Conservation (phyloP, 1,140 invertebrate genomes). For the Conopomorpha cramerella region DNA sequence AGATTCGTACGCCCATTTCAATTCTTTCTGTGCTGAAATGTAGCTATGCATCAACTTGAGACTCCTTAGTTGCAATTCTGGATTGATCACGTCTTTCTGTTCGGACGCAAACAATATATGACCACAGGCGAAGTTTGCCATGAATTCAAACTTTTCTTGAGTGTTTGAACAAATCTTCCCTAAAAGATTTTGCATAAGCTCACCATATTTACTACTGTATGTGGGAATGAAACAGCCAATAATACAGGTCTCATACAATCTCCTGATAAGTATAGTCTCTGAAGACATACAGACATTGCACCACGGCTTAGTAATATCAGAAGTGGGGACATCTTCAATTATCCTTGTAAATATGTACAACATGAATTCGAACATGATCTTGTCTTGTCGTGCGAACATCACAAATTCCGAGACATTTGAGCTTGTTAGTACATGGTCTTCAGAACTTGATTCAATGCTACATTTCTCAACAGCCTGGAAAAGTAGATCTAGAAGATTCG, state of each 20-base stretch:
- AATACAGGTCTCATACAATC: slow-evolving; percentile 39
- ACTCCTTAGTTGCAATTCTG: slow-evolving; percentile 37
- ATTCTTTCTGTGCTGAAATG: slow-evolving; percentile 18
- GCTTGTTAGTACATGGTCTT: slow-evolving; percentile 19
- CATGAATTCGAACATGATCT: slow-evolving; percentile 43
- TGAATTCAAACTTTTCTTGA: slow-evolving; percentile 54
- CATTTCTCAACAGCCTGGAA: slow-evolving; percentile 32
- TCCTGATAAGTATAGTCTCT: slow-evolving; percentile 26
- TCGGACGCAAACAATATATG: slow-evolving; percentile 37
- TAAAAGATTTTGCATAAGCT: slow-evolving; percentile 36
- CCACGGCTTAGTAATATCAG: slow-evolving; percentile 34
- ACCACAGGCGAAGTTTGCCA: slow-evolving; percentile 52
- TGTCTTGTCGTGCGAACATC: slow-evolving; percentile 25
- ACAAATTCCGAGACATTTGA: slow-evolving; percentile 31
- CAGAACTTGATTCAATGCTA: slow-evolving; percentile 22
- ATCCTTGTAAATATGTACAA: slow-evolving; percentile 39
- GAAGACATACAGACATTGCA: slow-evolving; percentile 31
- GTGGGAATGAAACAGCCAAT: slow-evolving; percentile 33
- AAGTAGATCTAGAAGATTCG: slow-evolving; percentile 22
- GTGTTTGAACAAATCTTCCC: slow-evolving; percentile 35
- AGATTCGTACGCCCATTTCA: slow-evolving; percentile 41
- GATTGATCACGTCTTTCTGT: slow-evolving; percentile 35
- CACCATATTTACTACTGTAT: slow-evolving; percentile 31
- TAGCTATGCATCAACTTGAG: slow-evolving; percentile 36
- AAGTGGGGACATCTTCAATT: slow-evolving; percentile 28